Evolutionary conservation across 2,797 vertebrate species (phyloP).

Genomic region (Cygnus olor): DNA sequence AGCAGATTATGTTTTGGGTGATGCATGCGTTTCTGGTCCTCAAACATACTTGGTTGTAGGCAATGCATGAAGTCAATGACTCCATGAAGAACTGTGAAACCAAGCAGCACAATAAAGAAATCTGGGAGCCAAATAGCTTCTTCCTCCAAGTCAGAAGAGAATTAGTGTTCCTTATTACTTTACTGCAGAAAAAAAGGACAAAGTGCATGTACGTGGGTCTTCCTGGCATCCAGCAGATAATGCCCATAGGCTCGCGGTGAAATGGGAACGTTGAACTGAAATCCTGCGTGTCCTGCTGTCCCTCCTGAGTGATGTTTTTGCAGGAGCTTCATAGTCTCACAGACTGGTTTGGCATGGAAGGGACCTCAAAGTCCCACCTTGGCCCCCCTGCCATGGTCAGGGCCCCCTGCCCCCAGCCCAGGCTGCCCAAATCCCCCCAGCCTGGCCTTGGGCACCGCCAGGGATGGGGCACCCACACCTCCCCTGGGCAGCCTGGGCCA

Average conservation of each 20-base stretch:
- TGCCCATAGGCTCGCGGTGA: rapidly evolving
- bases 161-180: neutral
- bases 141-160: neutral
- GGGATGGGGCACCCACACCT: no score
- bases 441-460: no score
- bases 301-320: rapidly evolving
- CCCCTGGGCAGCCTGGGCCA: no score
- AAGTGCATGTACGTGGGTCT: neutral
- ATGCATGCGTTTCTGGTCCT: neutral
- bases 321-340: neutral
- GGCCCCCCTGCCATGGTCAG: no score
- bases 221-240: neutral
- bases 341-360: no score
- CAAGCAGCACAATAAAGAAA: neutral
- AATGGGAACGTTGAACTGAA: no score
- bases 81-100: neutral
- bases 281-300: neutral
- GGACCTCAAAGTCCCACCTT: no score
- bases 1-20: neutral
- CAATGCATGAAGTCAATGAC: neutral
- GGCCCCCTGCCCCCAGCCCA: no score
- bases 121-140: neutral
- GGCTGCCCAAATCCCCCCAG: no score
- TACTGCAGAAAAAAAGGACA: neutral
- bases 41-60: rapidly evolving